Percentiles rank a stretch among this genome's conserved stretches.
Conservation (phyloP, 2,113 vertebrate species). For the Gymnorhina tibicen region DNA sequence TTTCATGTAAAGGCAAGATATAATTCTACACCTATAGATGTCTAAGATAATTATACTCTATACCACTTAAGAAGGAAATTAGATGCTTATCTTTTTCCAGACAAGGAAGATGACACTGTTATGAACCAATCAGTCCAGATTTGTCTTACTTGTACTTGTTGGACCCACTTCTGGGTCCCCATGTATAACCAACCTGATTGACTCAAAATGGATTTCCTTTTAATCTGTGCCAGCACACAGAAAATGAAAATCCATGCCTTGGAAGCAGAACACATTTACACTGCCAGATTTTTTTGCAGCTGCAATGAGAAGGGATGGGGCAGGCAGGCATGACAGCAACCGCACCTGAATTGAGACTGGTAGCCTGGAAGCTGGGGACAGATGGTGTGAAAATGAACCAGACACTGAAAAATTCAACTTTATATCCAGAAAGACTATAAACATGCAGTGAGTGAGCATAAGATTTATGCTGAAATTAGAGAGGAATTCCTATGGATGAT, state of each 20-base stretch:
- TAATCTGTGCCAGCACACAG: neutral
- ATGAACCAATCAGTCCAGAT: neutral
- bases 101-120: neutral
- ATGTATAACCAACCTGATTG: neutral
- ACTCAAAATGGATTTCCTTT: constrained; percentile 2
- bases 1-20: neutral
- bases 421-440: neutral
- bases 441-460: neutral
- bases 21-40: neutral
- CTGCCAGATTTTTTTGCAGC: neutral
- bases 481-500: constrained; percentile 47
- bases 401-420: constrained; percentile 16
- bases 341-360: neutral
- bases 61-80: neutral
- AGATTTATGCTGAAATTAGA: constrained; percentile 55
- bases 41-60: neutral
- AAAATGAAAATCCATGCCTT: neutral
- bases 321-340: neutral
- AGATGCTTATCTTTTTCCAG: neutral
- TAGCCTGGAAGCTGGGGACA: neutral
- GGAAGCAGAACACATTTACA: neutral
- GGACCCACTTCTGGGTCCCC: neutral
- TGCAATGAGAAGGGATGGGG: neutral
- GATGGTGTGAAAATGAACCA: neutral
- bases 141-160: neutral